These are phyloP conservation scores for Xanthia icteritia DNA, from an alignment of 2,888 invertebrate genomes.

Conservation along the genomic window DNA sequence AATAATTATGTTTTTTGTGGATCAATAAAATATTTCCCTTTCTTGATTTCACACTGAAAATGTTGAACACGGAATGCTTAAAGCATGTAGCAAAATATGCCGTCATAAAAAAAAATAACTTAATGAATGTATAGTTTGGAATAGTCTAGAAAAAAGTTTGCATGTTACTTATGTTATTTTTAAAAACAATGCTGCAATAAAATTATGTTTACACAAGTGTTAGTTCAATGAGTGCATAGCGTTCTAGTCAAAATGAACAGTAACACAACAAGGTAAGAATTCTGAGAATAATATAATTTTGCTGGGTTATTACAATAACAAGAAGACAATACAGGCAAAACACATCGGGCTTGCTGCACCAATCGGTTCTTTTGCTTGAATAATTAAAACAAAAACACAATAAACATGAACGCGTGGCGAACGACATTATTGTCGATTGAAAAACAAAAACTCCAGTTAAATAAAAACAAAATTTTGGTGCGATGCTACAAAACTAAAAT, in stretches of 20 bases:
- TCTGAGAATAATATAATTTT: neutral
- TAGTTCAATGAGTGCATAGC: too few species aligned
- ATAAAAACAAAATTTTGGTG: neutral
- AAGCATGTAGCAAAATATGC: neutral
- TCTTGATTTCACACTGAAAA: neutral
- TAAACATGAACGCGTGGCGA: neutral
- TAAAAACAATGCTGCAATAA: neutral
- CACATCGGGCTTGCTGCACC: too few species aligned
- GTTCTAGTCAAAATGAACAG: neutral
- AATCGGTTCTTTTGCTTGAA: neutral
- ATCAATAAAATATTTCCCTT: neutral
- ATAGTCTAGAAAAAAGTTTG: neutral
- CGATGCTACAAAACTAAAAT: neutral
- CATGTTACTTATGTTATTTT: neutral
- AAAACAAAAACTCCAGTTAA: neutral
- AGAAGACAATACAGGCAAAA: neutral
- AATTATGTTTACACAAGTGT: slow-evolving; percentile 26
- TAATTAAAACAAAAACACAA: slow-evolving; percentile 1
- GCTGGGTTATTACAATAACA: too few species aligned
- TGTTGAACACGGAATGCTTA: neutral
- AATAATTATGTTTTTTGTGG: neutral
- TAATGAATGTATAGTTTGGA: neutral
- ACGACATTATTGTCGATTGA: neutral
- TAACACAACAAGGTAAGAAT: neutral
- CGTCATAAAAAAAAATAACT: too few species aligned